Percentiles rank a stretch among this genome's conserved stretches.
phyloP scores from a whole-genome alignment of 2,113 vertebrate species.

The Oceanites oceanicus region DNA sequence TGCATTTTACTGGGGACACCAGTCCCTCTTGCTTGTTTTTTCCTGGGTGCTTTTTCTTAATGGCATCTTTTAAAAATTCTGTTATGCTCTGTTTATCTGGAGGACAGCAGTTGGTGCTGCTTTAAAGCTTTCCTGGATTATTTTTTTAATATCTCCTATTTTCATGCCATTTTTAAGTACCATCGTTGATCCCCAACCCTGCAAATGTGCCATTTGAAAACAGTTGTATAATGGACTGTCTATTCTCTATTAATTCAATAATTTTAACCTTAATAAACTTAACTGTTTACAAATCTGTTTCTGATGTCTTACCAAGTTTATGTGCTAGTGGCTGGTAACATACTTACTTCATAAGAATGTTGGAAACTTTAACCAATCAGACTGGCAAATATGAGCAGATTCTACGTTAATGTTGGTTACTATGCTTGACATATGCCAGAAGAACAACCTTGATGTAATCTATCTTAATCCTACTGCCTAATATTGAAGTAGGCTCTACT shows the following conservation, averaged over 20 bases:
- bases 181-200: neutral
- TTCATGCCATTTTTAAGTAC: neutral
- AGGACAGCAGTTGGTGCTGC: neutral
- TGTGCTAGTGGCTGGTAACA: neutral
- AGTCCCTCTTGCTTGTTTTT: neutral
- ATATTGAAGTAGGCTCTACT: neutral
- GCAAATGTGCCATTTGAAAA: neutral
- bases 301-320: neutral
- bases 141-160: neutral
- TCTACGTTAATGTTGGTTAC: constrained; percentile 4
- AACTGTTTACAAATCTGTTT: neutral
- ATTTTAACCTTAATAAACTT: neutral
- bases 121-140: neutral
- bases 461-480: constrained; percentile 12
- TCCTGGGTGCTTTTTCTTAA: neutral
- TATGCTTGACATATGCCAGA: constrained; percentile 53
- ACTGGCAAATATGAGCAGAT: neutral
- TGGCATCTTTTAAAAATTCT: neutral
- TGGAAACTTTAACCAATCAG: neutral
- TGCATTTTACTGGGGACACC: neutral
- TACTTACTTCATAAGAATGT: neutral
- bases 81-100: neutral
- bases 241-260: neutral
- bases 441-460: constrained; percentile 52
- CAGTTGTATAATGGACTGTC: neutral